Conservation (phyloP, 2,888 invertebrate species). For the Mimas tiliae region DNA sequence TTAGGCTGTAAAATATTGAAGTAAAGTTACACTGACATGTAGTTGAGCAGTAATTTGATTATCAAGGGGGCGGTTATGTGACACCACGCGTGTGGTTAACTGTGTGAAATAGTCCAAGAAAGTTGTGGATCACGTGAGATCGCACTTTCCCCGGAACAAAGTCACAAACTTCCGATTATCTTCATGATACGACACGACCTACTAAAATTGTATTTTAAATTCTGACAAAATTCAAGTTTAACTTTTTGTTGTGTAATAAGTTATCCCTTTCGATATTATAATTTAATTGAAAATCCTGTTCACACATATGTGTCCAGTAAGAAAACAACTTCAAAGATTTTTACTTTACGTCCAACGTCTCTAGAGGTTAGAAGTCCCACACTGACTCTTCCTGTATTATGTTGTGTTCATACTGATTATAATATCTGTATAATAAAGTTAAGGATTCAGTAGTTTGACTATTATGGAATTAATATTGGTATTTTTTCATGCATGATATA, state of each 20-base stretch:
- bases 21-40: too few species aligned
- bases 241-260: too few species aligned
- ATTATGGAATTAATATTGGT: too few species aligned
- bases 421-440: too few species aligned
- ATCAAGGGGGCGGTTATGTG: neutral
- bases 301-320: too few species aligned
- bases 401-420: neutral
- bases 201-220: neutral
- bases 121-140: conserved; percentile 18
- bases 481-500: too few species aligned
- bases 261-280: too few species aligned
- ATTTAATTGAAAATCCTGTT: too few species aligned
- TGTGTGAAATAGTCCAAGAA: conserved; percentile 15
- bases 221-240: too few species aligned
- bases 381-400: neutral
- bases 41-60: neutral
- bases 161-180: neutral
- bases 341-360: neutral
- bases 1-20: too few species aligned
- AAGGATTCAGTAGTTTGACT: too few species aligned
- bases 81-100: neutral
- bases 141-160: conserved; percentile 9
- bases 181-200: neutral
- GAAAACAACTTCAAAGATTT: too few species aligned
- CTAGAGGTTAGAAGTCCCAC: neutral